Percentiles rank a stretch among this genome's conserved stretches.
phyloP scores from a whole-genome alignment of 1,140 invertebrate species.

The Drosophila pectinifera region DNA sequence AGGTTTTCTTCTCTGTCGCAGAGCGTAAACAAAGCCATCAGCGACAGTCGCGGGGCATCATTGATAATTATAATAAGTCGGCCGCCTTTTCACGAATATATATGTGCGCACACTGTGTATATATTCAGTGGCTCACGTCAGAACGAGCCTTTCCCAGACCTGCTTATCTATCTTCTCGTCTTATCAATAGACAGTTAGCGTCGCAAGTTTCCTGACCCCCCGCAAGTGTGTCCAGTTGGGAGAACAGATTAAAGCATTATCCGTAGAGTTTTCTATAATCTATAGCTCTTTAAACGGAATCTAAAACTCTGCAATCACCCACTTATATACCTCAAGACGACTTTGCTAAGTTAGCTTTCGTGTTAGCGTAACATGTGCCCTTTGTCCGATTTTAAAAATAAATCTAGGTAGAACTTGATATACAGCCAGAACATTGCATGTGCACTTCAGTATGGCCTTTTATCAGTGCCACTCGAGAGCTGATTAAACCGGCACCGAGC shows the following conservation, averaged over 20 bases:
- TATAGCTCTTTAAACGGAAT: not conserved
- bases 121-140: too few species aligned
- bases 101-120: too few species aligned
- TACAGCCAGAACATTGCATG: slow-evolving; percentile 20
- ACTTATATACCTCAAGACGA: not conserved
- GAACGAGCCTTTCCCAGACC: slow-evolving; percentile 9
- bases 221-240: too few species aligned
- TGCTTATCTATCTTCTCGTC: slow-evolving; percentile 38
- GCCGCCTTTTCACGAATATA: not conserved
- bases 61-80: slow-evolving; percentile 28
- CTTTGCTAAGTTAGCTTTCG: not conserved
- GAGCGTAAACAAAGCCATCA: slow-evolving; percentile 33
- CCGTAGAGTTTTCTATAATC: not conserved
- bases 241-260: too few species aligned
- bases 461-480: slow-evolving; percentile 32
- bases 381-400: slow-evolving; percentile 8
- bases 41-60: slow-evolving; percentile 8
- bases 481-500: slow-evolving; percentile 15
- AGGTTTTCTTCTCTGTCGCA: slow-evolving; percentile 46
- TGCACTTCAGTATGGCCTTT: slow-evolving; percentile 29
- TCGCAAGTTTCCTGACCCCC: slow-evolving; percentile 41
- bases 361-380: not conserved
- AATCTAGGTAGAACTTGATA: slow-evolving; percentile 1
- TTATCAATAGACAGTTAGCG: slow-evolving; percentile 19
- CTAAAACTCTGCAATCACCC: not conserved